Conservation (phyloP, 2,888 invertebrate genomes). For the Drosophila ustulata region DNA sequence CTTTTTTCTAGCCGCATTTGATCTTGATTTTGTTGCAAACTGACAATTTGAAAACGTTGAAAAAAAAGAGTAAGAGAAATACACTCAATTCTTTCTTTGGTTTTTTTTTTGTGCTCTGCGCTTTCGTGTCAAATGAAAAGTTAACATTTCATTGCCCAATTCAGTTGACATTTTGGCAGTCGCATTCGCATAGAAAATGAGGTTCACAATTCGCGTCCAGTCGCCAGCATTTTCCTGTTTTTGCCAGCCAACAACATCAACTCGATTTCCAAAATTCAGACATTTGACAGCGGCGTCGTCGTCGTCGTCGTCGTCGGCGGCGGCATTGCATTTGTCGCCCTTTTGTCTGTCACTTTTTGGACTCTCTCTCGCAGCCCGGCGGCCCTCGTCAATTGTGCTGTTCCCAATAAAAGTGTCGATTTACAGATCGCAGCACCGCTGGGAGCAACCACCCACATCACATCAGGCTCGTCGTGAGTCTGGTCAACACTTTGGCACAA, state of each 20-base stretch:
- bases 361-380: not conserved
- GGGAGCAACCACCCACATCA: constrained; percentile 27
- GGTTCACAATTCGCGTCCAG: constrained; percentile 49
- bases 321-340: constrained; percentile 49
- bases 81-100: constrained; percentile 21
- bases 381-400: not conserved
- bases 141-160: constrained; percentile 80
- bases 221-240: constrained; percentile 45
- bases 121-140: constrained; percentile 64
- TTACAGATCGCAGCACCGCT: constrained; percentile 45
- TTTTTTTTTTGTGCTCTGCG: constrained; percentile 15
- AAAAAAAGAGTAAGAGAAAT: constrained; percentile 4
- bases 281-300: constrained; percentile 67
- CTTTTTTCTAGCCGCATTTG: constrained; percentile 4
- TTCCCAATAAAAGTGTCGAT: constrained; percentile 63
- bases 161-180: constrained; percentile 78
- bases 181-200: constrained; percentile 76
- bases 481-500: constrained; percentile 73
- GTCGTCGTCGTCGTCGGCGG: not conserved
- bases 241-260: constrained; percentile 29
- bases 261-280: constrained; percentile 56
- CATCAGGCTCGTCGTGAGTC: constrained; percentile 12
- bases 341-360: constrained; percentile 22
- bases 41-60: constrained; percentile 8
- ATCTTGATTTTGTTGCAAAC: constrained; percentile 21